These are phyloP conservation scores for Silurus meridionalis DNA, from an alignment of 2,113 vertebrate genomes.

Conservation along the genomic window DNA sequence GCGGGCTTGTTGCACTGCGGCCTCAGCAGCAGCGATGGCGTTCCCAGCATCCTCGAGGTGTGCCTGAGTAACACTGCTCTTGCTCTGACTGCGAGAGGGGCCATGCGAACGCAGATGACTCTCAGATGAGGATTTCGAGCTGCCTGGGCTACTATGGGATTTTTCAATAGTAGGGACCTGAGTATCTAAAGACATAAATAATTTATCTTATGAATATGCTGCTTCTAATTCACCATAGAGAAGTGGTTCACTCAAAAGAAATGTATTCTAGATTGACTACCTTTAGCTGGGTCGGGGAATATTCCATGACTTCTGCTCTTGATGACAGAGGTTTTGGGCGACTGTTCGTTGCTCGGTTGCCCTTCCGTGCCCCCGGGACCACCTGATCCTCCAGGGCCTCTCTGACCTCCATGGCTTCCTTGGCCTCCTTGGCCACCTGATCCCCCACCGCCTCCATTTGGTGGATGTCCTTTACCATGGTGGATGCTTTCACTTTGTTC, in stretches of 20 bases:
- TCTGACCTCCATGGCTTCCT: constrained; percentile 50
- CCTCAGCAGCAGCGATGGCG: constrained; percentile 96
- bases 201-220: background rate
- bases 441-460: constrained; percentile 74
- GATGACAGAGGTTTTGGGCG: constrained; percentile 93
- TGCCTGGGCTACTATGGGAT: constrained; percentile 96
- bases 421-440: constrained; percentile 60
- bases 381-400: constrained; percentile 47
- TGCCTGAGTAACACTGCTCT: constrained; percentile 95
- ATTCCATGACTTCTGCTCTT: constrained; percentile 98
- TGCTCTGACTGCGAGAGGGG: constrained; percentile 97
- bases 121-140: constrained; percentile 98
- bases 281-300: constrained; percentile 96
- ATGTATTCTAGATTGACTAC: constrained; percentile 68
- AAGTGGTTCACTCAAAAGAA: background rate
- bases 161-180: constrained; percentile 96
- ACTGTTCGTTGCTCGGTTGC: constrained; percentile 79
- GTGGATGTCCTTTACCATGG: constrained; percentile 81
- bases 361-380: constrained; percentile 48
- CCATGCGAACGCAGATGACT: constrained; percentile 95
- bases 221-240: background rate
- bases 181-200: constrained; percentile 76
- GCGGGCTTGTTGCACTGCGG: constrained; percentile 93
- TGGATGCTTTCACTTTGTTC: constrained; percentile 94
- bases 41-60: constrained; percentile 96